phyloP scores from a whole-genome alignment of 2,888 invertebrate genomes.

The Mechanitis messenoides region DNA sequence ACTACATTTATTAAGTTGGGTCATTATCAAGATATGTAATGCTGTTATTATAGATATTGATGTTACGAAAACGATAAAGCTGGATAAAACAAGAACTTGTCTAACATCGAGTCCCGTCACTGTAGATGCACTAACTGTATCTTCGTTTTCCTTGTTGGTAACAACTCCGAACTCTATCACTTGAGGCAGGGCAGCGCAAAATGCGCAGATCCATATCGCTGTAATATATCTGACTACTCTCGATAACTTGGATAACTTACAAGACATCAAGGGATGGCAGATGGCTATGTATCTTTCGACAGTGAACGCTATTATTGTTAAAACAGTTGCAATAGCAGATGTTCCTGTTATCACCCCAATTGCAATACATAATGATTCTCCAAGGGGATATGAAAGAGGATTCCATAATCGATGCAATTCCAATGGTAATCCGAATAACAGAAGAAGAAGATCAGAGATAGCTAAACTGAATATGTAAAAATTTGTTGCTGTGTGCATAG shows the following conservation, averaged over 20 bases:
- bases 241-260: slow-evolving; percentile 89
- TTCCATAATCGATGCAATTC: slow-evolving; percentile 87
- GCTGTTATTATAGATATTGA: slow-evolving; percentile 92
- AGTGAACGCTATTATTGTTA: slow-evolving; percentile 92
- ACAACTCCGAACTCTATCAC: slow-evolving; percentile 88
- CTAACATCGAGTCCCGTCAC: slow-evolving; percentile 77
- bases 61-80: slow-evolving; percentile 88
- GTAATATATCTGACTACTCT: slow-evolving; percentile 85
- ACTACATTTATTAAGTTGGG: slow-evolving; percentile 81
- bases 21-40: slow-evolving; percentile 85
- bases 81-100: slow-evolving; percentile 88
- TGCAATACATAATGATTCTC: slow-evolving; percentile 85
- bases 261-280: slow-evolving; percentile 88
- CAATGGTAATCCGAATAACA: slow-evolving; percentile 86
- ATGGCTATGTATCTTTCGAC: slow-evolving; percentile 92
- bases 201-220: slow-evolving; percentile 86
- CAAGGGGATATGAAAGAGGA: slow-evolving; percentile 83
- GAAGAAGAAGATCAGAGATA: slow-evolving; percentile 83
- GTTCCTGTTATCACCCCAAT: slow-evolving; percentile 88
- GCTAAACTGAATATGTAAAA: slow-evolving; percentile 89
- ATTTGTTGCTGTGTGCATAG: slow-evolving; percentile 91
- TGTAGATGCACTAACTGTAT: slow-evolving; percentile 73
- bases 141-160: slow-evolving; percentile 60
- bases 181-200: slow-evolving; percentile 85
- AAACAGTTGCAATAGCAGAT: slow-evolving; percentile 89